These are phyloP conservation scores for Peromyscus aztecus DNA, from an alignment of 2,797 vertebrate genomes.

Conservation along the genomic window DNA sequence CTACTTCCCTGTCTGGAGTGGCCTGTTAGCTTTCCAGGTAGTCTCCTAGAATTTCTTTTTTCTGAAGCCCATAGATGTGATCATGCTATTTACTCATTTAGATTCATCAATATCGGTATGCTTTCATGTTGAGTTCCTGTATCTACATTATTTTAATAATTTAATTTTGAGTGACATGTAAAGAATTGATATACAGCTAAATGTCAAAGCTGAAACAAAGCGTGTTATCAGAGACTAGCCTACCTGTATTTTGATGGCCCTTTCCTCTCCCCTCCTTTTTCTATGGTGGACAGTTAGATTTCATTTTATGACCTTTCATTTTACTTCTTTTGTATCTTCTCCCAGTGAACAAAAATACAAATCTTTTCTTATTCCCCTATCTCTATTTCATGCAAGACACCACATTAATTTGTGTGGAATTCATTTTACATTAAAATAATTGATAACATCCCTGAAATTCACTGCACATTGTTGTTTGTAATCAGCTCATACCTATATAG, in stretches of 20 bases:
- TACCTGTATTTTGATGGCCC: neutral
- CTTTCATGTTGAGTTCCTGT: neutral
- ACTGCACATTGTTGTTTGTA: neutral
- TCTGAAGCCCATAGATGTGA: neutral
- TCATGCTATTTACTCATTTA: neutral
- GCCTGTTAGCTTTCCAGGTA: neutral
- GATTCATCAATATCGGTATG: neutral
- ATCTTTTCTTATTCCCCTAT: neutral
- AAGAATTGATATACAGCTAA: neutral
- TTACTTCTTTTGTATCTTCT: conserved; percentile 21
- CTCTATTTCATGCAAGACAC: neutral
- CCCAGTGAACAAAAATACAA: conserved; percentile 6
- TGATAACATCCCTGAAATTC: too few species aligned
- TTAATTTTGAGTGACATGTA: neutral
- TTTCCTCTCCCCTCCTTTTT: neutral
- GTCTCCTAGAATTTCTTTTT: neutral
- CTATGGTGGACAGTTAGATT: neutral
- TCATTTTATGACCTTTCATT: neutral
- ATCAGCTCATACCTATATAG: neutral
- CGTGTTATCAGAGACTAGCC: neutral
- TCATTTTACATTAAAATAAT: too few species aligned
- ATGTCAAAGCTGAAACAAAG: neutral
- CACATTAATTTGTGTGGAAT: too few species aligned
- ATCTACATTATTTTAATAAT: neutral
- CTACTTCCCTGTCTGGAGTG: neutral